Percentiles rank a stretch among this genome's conserved stretches.
These are phyloP conservation scores for Nymphalis polychloros DNA, from an alignment of 2,888 invertebrate genomes.

Conservation along the genomic window DNA sequence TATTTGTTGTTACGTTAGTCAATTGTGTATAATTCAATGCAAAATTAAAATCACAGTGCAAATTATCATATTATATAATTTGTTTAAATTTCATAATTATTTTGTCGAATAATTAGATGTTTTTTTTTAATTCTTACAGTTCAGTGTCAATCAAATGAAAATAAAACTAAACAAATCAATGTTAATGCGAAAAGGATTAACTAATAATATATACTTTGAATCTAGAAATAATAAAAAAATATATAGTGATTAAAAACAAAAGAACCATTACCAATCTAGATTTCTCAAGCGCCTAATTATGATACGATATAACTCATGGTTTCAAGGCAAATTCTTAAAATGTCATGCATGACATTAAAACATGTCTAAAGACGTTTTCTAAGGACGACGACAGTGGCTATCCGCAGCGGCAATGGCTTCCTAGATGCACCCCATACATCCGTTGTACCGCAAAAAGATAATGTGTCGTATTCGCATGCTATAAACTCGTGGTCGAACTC, in stretches of 20 bases:
- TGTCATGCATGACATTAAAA: conserved; percentile 63
- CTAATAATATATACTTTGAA: conserved; percentile 12
- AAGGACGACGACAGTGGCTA: conserved; percentile 56
- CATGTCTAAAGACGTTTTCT: conserved; percentile 48
- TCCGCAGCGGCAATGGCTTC: conserved; percentile 66
- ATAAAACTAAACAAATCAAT: neutral
- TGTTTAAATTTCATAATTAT: no score
- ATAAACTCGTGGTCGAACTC: conserved; percentile 76
- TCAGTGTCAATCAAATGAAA: neutral
- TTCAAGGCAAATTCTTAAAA: conserved; percentile 32
- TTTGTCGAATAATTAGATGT: no score
- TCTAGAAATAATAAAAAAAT: conserved; percentile 4
- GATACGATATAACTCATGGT: conserved; percentile 15
- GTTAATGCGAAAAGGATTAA: neutral
- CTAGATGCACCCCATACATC: conserved; percentile 63
- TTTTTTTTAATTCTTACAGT: no score
- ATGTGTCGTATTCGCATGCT: conserved; percentile 48
- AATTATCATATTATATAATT: no score
- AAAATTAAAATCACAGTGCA: no score
- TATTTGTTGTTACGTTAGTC: no score
- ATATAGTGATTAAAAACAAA: conserved; percentile 13
- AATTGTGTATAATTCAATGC: no score
- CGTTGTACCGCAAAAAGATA: conserved; percentile 49
- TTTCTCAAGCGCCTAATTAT: conserved; percentile 22
- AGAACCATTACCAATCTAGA: conserved; percentile 13